Evolutionary conservation across 2,113 vertebrate genomes (phyloP), one percentile per base, ranked within the genome.

Genomic region (Piliocolobus tephrosceles): DNA sequence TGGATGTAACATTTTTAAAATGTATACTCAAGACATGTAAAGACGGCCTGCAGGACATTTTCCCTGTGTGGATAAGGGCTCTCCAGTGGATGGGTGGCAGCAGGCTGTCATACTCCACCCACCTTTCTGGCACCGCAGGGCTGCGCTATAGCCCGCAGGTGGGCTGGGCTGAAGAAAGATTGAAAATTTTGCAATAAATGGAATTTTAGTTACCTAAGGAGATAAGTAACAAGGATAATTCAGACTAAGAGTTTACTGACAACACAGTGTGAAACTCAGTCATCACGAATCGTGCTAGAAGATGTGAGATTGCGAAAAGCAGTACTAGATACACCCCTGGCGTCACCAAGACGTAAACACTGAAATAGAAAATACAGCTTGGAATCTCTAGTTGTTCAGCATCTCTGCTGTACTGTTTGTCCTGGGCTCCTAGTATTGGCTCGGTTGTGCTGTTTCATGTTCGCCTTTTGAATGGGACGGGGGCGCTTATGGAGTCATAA

Each of bases 321-420:
- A 8, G 18, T 47, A 1, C 2, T 0, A 30, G 16, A 27, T 4
- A 27, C 25, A 9, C 3, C 4, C 40, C 0, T 0, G 8, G 11
- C 52, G 0, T 23, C 22, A 0, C 35, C 0, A 13, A 38, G 70
- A 55, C 11, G 0, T 17, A 50, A 86, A 25, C n/a, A 3, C 35
- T 43, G 73, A 43, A 55, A 6, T 18, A 20, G 40, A 79, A 88
- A 73, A 35, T 11, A 2, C 0, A 35, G 47, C 58, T 8, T 0
- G 2, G 61, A 32, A 7, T n/a, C 30, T 11, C 32, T 0, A 0
- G 25, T 5, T 13, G 50, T 5, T 43, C 0, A 40, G 86, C 32
- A 11, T 22, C 22, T 30, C n/a, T 30, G 45, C 76, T 9, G 27
- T 9, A 1, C 23, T 0, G 27, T 5, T 18, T 47, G 1, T 0